Evolutionary conservation across 2,113 vertebrate genomes (phyloP).

Genomic region (Rutilus rutilus): DNA sequence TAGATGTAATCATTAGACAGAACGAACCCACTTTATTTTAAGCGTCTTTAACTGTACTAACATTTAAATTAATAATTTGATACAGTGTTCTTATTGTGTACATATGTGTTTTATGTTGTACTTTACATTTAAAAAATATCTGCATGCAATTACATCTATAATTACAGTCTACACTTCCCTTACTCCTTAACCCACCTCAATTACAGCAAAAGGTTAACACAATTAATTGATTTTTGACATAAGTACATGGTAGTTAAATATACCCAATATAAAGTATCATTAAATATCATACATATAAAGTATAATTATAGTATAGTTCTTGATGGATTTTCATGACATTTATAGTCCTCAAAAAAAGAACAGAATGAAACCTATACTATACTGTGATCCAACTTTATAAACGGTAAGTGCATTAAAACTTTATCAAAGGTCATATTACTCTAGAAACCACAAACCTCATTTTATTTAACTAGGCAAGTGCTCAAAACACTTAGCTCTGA

Average conservation of each 20-base stretch:
- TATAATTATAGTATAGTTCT: background rate
- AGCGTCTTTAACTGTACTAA: background rate
- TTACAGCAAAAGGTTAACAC: no score
- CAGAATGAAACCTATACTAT: background rate
- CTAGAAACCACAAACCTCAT: background rate
- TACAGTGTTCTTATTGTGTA: no score
- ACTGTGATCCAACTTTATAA: background rate
- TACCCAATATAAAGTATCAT: no score
- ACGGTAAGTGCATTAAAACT: background rate
- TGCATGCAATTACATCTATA: no score
- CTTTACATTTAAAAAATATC: no score
- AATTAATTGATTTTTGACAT: no score
- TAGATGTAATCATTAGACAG: background rate
- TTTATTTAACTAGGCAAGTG: slow-evolving; percentile 3
- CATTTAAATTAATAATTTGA: no score
- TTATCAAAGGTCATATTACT: slow-evolving; percentile 1
- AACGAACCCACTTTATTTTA: background rate
- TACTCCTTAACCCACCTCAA: no score
- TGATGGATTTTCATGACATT: background rate
- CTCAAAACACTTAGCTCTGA: slow-evolving; percentile 9
- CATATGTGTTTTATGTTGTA: no score
- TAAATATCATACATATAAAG: no score
- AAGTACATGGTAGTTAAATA: no score
- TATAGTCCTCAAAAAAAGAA: background rate
- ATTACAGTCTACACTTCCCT: no score